phyloP scores from a whole-genome alignment of 2,888 invertebrate species.

The Rhogogaster chlorosoma region DNA sequence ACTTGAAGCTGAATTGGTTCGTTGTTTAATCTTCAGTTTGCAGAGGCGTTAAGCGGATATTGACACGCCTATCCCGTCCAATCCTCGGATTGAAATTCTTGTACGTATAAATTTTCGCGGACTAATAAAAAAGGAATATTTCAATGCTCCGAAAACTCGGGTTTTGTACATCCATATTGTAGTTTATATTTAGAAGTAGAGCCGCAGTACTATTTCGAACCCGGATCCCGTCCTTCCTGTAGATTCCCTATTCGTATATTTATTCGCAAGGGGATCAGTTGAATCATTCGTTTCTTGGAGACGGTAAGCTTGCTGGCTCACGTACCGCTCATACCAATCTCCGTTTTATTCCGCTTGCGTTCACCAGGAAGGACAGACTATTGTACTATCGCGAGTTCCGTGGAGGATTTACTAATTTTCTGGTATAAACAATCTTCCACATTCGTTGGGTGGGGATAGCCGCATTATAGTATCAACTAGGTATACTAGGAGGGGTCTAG shows the following conservation, averaged over 20 bases:
- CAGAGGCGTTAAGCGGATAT: neutral
- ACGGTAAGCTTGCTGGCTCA: neutral
- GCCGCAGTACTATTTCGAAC: neutral
- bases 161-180: neutral
- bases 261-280: neutral
- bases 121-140: neutral
- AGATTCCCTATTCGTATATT: neutral
- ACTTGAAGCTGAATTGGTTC: neutral
- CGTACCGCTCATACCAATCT: neutral
- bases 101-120: neutral
- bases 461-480: neutral
- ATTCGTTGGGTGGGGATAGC: neutral
- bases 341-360: slow-evolving; percentile 66
- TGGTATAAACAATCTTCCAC: slow-evolving; percentile 51
- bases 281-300: neutral
- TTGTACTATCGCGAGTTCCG: slow-evolving; percentile 59
- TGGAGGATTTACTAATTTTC: slow-evolving; percentile 72
- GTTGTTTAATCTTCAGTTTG: neutral
- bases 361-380: slow-evolving; percentile 58
- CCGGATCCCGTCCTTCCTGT: neutral
- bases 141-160: neutral
- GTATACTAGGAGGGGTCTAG: neutral
- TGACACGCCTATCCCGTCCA: no score
- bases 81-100: no score
- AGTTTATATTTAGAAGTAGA: neutral